Conservation (phyloP, 1,140 invertebrate species). For the Phenacoccus solenopsis region DNA sequence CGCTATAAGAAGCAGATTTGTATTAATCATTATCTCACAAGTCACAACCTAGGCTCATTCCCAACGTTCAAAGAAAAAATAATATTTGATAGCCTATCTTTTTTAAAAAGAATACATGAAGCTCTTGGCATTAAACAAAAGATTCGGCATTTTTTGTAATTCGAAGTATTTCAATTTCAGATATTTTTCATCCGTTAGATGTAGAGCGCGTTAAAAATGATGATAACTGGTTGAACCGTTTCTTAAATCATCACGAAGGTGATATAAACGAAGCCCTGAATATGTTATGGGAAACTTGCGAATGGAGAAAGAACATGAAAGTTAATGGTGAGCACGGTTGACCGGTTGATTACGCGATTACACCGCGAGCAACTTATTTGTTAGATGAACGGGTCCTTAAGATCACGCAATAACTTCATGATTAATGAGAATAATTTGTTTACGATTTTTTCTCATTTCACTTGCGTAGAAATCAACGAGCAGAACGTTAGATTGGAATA, state of each 20-base stretch:
- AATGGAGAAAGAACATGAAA: slow-evolving; percentile 68
- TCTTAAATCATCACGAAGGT: slow-evolving; percentile 53
- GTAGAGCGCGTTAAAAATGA: slow-evolving; percentile 48
- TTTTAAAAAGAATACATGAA: no score
- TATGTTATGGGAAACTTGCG: slow-evolving; percentile 68
- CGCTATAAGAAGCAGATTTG: no score
- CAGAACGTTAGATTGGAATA: slow-evolving; percentile 55
- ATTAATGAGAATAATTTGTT: not conserved
- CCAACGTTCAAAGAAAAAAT: no score
- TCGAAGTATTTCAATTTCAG: no score
- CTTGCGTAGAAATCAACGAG: slow-evolving; percentile 43
- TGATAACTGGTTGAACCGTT: slow-evolving; percentile 54
- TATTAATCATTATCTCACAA: no score
- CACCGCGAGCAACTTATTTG: not conserved
- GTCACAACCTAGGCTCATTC: no score
- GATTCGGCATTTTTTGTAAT: no score
- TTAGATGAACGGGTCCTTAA: not conserved
- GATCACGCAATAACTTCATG: not conserved
- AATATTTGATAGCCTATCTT: no score
- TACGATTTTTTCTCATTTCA: not conserved
- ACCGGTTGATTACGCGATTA: not conserved
- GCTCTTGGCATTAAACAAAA: no score
- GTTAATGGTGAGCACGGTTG: slow-evolving; percentile 51
- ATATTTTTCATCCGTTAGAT: slow-evolving; percentile 50
- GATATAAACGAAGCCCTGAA: slow-evolving; percentile 48